Base-by-base conservation (phyloP, 2,113 vertebrate species). In the Pomatostomus ruficeps region DNA sequence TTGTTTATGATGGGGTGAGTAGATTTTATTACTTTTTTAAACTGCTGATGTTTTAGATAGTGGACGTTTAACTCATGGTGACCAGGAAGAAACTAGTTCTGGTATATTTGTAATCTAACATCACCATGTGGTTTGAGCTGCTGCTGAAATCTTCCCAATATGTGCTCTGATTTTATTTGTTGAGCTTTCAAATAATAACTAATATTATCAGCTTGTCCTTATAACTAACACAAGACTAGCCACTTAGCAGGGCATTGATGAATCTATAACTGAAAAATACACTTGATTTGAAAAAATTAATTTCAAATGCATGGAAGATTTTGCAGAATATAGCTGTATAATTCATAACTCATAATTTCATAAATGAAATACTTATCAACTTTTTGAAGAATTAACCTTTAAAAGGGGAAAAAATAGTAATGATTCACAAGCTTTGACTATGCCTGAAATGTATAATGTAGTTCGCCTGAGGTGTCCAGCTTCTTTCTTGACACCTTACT, bases 1-100 rank as follows among this genome's bases (percentile, higher is more conserved):
- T 99, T 76, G 99, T 99, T 95, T 99, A 99, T 90, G 99, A 99
- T 94, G 99, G 99, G 36, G 99, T 99, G 98, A 98, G 98, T 98
- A 48, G 70, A 96, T 55, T 29, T 36, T 29, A 14, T 19, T 51
- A 3, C 48, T 79, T 62, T 93, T 72, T 87, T 51, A 7, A 74
- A 57, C 38, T 86, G 28, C 55, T 78, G 18, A 17, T 74, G 46
- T 51, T 85, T 82, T 78, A 78, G 6, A 16, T 66, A 51, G 22
- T 77, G 45, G 31, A 59, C 16, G 31, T 79, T 75, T 46, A 11
- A n/a, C 40, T 70, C 48, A 66, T 31, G 0, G 46, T 85, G 54
- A 31, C 22, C 10, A 54, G 22, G 7, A 42, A 49, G 25, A 25
- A 68, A 4, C 4, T 20, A 17, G 2, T 36, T 89, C 11, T 1